A percentile compares a stretch with the other conserved stretches of the same genome.
phyloP scores from a whole-genome alignment of 1,140 invertebrate genomes.

The Holotrichia oblita region DNA sequence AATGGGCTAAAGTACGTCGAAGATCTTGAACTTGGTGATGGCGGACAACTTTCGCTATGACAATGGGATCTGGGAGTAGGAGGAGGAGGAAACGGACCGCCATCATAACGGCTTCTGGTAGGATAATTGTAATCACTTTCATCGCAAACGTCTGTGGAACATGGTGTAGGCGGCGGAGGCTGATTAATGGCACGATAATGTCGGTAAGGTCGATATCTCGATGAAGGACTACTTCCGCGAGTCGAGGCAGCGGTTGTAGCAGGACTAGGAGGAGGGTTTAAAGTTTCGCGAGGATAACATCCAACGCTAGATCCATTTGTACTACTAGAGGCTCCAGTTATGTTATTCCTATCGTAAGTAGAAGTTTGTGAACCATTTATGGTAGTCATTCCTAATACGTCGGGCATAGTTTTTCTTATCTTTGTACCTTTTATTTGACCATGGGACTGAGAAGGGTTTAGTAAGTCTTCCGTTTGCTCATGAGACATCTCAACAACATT shows the following conservation, averaged over 20 bases:
- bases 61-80: slow-evolving; percentile 85
- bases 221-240: slow-evolving; percentile 66
- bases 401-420: slow-evolving; percentile 60
- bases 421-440: slow-evolving; percentile 50
- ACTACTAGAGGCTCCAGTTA: slow-evolving; percentile 84
- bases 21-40: slow-evolving; percentile 80
- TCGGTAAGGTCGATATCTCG: slow-evolving; percentile 73
- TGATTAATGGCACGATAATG: slow-evolving; percentile 83
- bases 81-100: slow-evolving; percentile 80
- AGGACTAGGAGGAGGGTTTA: slow-evolving; percentile 91
- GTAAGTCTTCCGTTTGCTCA: slow-evolving; percentile 62
- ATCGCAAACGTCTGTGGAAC: slow-evolving; percentile 92
- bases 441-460: slow-evolving; percentile 52
- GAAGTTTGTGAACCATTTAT: slow-evolving; percentile 70
- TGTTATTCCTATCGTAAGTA: slow-evolving; percentile 81
- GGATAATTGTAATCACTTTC: slow-evolving; percentile 82
- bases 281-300: slow-evolving; percentile 80
- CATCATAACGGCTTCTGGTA: slow-evolving; percentile 67
- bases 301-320: slow-evolving; percentile 66
- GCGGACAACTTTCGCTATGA: slow-evolving; percentile 77
- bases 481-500: slow-evolving; percentile 57
- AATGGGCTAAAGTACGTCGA: slow-evolving; percentile 78
- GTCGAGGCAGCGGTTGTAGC: slow-evolving; percentile 75
- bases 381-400: slow-evolving; percentile 73
- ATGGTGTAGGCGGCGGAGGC: slow-evolving; percentile 92